phyloP scores from a whole-genome alignment of 2,797 vertebrate genomes.

The Cossypha caffra region DNA sequence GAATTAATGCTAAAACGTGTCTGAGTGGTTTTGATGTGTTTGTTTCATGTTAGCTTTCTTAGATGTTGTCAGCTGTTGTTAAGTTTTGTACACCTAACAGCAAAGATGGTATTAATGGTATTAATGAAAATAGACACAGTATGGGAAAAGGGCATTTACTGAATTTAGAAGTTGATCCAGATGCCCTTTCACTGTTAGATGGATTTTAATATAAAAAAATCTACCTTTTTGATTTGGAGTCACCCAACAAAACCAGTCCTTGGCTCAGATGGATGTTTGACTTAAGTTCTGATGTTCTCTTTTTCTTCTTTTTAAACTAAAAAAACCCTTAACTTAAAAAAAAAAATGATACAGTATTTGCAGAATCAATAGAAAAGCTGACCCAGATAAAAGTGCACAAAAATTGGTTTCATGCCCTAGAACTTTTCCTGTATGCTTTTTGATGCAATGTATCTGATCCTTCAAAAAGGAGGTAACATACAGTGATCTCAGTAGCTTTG shows the following conservation, averaged over 20 bases:
- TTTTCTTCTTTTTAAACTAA: slow-evolving; percentile 23
- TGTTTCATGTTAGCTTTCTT: background rate
- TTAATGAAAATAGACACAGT: background rate
- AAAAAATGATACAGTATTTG: slow-evolving; percentile 22
- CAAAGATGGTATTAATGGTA: background rate
- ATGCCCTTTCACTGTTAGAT: background rate
- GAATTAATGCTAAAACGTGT: background rate
- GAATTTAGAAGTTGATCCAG: background rate
- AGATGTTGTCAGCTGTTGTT: background rate
- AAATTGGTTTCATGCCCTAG: slow-evolving; percentile 70
- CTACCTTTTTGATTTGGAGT: background rate
- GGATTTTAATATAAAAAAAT: background rate
- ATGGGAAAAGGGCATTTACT: background rate
- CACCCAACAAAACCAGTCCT: background rate
- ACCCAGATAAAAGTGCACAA: slow-evolving; percentile 48
- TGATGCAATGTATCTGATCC: slow-evolving; percentile 50
- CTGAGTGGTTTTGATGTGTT: background rate
- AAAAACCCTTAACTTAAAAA: background rate
- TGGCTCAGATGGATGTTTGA: slow-evolving; percentile 9
- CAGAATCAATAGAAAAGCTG: slow-evolving; percentile 61
- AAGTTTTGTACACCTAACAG: background rate
- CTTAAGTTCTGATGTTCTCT: slow-evolving; percentile 24
- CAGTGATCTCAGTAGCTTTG: slow-evolving; percentile 54
- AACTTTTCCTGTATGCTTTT: slow-evolving; percentile 55
- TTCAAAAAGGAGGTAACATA: slow-evolving; percentile 51